Evolutionary conservation across 2,113 vertebrate genomes (phyloP).

Genomic region (Sigmodon hispidus): DNA sequence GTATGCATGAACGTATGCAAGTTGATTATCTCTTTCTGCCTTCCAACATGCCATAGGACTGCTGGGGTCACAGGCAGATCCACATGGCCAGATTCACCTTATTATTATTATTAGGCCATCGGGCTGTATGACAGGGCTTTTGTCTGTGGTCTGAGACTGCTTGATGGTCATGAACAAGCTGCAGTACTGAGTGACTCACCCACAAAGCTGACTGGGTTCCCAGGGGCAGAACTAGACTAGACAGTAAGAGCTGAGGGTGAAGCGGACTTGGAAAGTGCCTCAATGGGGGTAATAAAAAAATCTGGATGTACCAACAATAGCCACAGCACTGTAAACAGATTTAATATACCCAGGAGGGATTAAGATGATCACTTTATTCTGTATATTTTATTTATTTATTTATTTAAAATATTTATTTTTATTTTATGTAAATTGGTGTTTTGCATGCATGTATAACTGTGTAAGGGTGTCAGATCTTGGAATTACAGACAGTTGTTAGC

Average conservation of each 20-base stretch:
- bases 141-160: not conserved
- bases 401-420: too few species aligned
- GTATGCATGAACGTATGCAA: not conserved
- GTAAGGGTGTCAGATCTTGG: too few species aligned
- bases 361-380: not conserved
- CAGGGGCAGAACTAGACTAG: accelerated
- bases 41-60: not conserved
- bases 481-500: too few species aligned
- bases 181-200: not conserved
- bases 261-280: accelerated
- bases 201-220: not conserved
- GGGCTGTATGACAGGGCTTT: not conserved
- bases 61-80: not conserved
- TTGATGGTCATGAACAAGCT: not conserved
- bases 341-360: accelerated
- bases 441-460: too few species aligned
- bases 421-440: too few species aligned
- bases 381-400: not conserved
- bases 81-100: not conserved
- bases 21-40: not conserved
- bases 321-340: accelerated
- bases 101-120: not conserved
- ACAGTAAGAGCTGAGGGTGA: not conserved
- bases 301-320: not conserved
- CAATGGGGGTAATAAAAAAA: not conserved